phyloP scores from a whole-genome alignment of 1,140 invertebrate genomes.

The Ceratina australensis region DNA sequence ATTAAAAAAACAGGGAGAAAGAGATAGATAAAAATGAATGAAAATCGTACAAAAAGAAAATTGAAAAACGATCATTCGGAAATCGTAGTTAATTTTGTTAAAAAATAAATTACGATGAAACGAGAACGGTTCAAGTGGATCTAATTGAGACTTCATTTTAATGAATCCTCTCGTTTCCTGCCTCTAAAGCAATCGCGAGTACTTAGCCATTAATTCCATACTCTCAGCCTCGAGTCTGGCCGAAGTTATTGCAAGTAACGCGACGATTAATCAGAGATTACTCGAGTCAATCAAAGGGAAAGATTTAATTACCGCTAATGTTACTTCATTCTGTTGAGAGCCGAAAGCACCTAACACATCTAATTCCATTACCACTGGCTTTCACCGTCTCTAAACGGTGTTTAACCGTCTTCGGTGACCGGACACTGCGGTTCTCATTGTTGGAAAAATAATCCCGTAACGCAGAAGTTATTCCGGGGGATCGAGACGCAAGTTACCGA shows the following conservation, averaged over 20 bases:
- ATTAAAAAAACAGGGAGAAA: not conserved
- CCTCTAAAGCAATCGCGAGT: too few relatives aligned
- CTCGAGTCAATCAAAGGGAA: not conserved
- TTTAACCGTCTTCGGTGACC: not conserved
- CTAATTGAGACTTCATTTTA: not conserved
- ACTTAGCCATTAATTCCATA: too few relatives aligned
- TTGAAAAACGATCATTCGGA: too few relatives aligned
- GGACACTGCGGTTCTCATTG: conserved; percentile 15
- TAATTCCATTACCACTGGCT: not conserved
- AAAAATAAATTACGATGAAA: too few relatives aligned
- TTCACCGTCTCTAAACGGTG: not conserved
- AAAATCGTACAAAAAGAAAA: too few relatives aligned
- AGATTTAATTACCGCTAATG: not conserved
- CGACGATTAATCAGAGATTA: not conserved
- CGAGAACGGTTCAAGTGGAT: too few relatives aligned
- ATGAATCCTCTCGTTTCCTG: not conserved
- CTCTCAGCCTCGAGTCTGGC: too few relatives aligned
- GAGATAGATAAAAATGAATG: too few relatives aligned
- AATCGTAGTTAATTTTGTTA: too few relatives aligned
- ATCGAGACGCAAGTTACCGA: conserved; percentile 2
- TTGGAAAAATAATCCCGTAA: conserved; percentile 28
- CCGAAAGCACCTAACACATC: not conserved
- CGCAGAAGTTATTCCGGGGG: conserved; percentile 2
- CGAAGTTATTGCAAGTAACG: not conserved
- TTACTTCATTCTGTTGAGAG: not conserved